Conservation (phyloP, 2,113 vertebrate genomes). For the Eidolon helvum region DNA sequence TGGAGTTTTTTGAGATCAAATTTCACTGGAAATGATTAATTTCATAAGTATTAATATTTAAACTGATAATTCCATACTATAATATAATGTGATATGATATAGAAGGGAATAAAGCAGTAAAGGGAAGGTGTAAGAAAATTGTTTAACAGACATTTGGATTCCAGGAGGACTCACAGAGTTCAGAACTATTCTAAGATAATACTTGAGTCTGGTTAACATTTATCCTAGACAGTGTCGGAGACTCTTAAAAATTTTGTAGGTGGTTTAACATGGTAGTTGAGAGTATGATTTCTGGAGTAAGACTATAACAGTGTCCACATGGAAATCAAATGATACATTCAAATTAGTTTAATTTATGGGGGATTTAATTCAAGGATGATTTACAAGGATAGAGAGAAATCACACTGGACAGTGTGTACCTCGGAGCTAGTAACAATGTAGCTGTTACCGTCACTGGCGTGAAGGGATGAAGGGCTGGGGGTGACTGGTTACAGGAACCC, state of each 20-base stretch:
- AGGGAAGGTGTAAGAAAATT: background rate
- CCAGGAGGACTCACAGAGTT: background rate
- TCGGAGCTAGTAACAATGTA: background rate
- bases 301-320: background rate
- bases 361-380: background rate
- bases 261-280: background rate
- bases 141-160: background rate
- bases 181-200: background rate
- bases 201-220: background rate
- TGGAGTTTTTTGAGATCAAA: background rate
- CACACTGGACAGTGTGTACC: background rate
- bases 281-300: background rate
- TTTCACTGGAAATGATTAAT: background rate
- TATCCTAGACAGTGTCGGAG: background rate
- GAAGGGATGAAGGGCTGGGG: background rate
- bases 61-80: background rate
- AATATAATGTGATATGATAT: background rate
- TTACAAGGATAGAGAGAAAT: background rate
- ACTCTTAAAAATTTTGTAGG: background rate
- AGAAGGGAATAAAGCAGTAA: background rate
- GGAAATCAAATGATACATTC: background rate
- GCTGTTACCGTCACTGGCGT: background rate
- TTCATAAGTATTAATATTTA: slow-evolving; percentile 20
- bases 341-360: background rate
- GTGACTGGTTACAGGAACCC: background rate